phyloP scores from a whole-genome alignment of 2,113 vertebrate species.

The human (Homo sapiens) region GRCh38 chr1:28768001-28768500 shows the following conservation, averaged over 20 bases:
- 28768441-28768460: background rate
- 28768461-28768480: background rate
- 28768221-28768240: background rate
- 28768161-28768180: background rate
- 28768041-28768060: background rate
- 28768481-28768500: background rate
- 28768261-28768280: background rate
- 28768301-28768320: conserved; percentile 1
- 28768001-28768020: too few species aligned
- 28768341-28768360: conserved; percentile 2
- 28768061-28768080: background rate
- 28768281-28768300: background rate
- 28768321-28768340: background rate
- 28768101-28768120: background rate
- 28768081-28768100: background rate
- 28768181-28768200: background rate
- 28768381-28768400: too few species aligned
- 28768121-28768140: background rate
- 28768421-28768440: background rate
- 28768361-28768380: too few species aligned
- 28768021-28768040: background rate
- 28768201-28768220: background rate
- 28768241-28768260: background rate
- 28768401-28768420: background rate
- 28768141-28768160: background rate